Evolutionary conservation across 2,113 vertebrate genomes (phyloP), one percentile per base, ranked within the genome.

Genomic region (Harpagus bidentatus): DNA sequence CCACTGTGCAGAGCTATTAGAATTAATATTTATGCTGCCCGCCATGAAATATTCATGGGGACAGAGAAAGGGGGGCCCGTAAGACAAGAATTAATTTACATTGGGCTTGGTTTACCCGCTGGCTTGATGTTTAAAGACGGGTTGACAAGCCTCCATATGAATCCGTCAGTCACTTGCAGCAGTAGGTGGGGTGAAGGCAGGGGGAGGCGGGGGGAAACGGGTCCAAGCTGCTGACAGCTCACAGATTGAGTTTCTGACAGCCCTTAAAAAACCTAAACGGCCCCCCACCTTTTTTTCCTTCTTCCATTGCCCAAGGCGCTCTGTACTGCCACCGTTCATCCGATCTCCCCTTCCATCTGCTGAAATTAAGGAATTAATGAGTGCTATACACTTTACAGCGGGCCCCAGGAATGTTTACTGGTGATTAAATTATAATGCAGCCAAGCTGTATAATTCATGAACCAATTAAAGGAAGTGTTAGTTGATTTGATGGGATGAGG

Each of bases 391-490:
- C 99, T 99, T 99, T 99, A 99, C 98, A 98, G 98, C 97, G 96
- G 97, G 99, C 98, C 99, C 99, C 98, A 94, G 98, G 99, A 99
- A 99, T 99, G 99, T 99, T 99, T 99, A 99, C 99, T 98, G 99
- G 98, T 99, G 99, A 99, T 99, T 99, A 99, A 99, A 99, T 99
- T 99, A 99, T 99, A 99, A 99, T 99, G 99, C 95, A 92, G 98
- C 98, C 97, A 67, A 98, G 99, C 99, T 99, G 99, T 99, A 99
- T 99, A 99, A 99, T 99, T 99, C 99, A 99, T 99, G 98, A 99
- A 98, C 99, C 99, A 99, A 99, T 99, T 99, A 99, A 99, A 99
- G 99, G 98, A 99, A 99, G 99, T 99, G 99, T 99, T 99, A 99
- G 99, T 99, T 99, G 99, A 99, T 99, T 99, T 99, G 99, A 99